These are phyloP conservation scores for Atta colombica DNA, from an alignment of 1,140 invertebrate genomes.

Conservation along the genomic window DNA sequence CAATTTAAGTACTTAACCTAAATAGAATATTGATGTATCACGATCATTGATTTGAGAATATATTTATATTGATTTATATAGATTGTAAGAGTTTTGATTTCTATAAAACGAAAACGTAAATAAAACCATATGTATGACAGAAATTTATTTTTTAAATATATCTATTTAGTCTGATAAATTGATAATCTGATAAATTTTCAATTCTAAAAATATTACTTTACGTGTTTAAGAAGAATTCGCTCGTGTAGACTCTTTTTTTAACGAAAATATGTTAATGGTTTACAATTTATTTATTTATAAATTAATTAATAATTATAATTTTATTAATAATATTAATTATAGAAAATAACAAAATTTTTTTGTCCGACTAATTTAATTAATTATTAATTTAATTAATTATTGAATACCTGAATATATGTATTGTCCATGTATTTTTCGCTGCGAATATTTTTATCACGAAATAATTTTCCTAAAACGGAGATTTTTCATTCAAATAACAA, in stretches of 20 bases:
- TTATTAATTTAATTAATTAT: neutral
- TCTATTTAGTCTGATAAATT: constrained; percentile 6
- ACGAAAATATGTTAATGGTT: neutral
- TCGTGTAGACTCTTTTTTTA: neutral
- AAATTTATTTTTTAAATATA: neutral
- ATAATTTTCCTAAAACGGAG: constrained; percentile 11
- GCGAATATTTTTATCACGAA: neutral
- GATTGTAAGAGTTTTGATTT: neutral
- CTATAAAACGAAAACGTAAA: neutral
- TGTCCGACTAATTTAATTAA: too few relatives aligned
- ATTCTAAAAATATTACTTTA: neutral
- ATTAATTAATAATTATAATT: neutral
- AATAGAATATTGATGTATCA: neutral
- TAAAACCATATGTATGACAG: neutral
- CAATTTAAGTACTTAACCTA: neutral
- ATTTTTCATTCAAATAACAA: neutral
- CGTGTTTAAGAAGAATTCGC: neutral
- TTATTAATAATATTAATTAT: neutral
- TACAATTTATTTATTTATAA: neutral
- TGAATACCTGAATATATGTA: neutral
- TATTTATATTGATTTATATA: too few relatives aligned
- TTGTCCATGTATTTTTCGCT: neutral
- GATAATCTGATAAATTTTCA: neutral
- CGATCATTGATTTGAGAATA: neutral
- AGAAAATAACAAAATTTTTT: neutral